These are phyloP conservation scores for Arenaria interpres DNA, from an alignment of 2,113 vertebrate species.

Conservation along the genomic window DNA sequence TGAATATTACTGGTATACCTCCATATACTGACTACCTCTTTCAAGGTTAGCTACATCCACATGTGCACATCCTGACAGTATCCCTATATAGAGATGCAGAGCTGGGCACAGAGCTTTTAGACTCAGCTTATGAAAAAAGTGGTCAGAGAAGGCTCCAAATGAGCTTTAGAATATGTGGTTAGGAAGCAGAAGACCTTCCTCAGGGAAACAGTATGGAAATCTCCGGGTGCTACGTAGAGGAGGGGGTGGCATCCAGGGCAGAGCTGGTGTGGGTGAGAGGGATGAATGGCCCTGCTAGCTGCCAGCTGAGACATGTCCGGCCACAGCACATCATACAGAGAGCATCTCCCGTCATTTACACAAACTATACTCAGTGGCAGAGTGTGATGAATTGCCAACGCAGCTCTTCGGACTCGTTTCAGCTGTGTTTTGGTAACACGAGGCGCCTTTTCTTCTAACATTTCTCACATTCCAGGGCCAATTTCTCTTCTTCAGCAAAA, in stretches of 20 bases:
- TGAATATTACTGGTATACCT: not conserved
- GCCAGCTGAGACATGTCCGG: not conserved
- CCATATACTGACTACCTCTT: not conserved
- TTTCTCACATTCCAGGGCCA: not conserved
- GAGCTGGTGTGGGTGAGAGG: not conserved
- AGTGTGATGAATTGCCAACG: not conserved
- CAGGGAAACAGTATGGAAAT: not conserved
- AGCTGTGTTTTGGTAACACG: slow-evolving; percentile 3
- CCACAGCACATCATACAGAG: not conserved
- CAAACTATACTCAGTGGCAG: not conserved
- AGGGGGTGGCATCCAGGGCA: not conserved
- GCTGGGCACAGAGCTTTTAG: not conserved
- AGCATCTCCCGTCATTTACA: not conserved
- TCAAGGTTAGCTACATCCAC: not conserved
- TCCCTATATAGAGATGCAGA: not conserved
- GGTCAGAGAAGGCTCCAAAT: not conserved
- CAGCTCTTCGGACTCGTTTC: not conserved
- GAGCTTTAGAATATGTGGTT: not conserved
- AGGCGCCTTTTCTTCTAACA: not conserved
- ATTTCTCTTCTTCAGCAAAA: slow-evolving; percentile 11
- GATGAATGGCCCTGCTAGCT: not conserved
- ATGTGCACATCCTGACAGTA: not conserved
- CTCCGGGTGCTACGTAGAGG: not conserved
- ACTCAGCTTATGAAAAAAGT: not conserved
- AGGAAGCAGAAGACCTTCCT: not conserved